Evolutionary conservation across 2,888 invertebrate genomes (phyloP), one percentile per base, ranked within the genome.

Genomic region (Dryococelus australis): DNA sequence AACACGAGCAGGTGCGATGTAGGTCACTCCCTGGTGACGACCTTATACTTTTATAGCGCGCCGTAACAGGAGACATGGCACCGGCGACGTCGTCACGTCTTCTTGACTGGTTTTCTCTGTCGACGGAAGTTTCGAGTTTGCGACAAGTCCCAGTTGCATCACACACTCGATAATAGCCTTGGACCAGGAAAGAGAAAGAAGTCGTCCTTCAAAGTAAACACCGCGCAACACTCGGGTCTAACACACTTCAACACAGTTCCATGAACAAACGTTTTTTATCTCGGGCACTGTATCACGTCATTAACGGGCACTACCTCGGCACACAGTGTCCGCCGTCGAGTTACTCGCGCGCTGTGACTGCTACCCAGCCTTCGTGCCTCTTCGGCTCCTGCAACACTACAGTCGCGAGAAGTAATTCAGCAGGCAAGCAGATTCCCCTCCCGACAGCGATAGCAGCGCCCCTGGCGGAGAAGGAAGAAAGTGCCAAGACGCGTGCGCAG

Each of bases 401-500:
- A 43, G 85, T 27, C 85, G 85, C 13, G 51, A 26, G 26, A 20
- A 26, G 24, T 35, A 8, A 24, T 8, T 65, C 65, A 20, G 24
- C 65, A 0, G 20, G 65, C 20, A 20, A 20, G 24, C 65, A 65
- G 24, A 20, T 65, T 20, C 65, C 65, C 65, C 65, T n/a, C 65
- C 65, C 65, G 85, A 20, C 9, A 51, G n/a, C 78, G 28, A 80
- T 80, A 85, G 24, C 84, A 87, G 87, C 84, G 85, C 81, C 83
- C 81, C 84, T 65, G 79, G 78, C 85, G 78, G 84, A 80, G 83
- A 53, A 80, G 43, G 53, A 84, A 78, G n/a, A 20, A 83, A 35
- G 43, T 86, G 78, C 65, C 80, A 86, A 53, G 35, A 84, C 85
- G 87, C 78, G 65, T 87, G 84, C 84, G 65, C 53, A 87, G 84